Base-by-base conservation (phyloP, 2,888 invertebrate species). In the Drosophila neotestacea region DNA sequence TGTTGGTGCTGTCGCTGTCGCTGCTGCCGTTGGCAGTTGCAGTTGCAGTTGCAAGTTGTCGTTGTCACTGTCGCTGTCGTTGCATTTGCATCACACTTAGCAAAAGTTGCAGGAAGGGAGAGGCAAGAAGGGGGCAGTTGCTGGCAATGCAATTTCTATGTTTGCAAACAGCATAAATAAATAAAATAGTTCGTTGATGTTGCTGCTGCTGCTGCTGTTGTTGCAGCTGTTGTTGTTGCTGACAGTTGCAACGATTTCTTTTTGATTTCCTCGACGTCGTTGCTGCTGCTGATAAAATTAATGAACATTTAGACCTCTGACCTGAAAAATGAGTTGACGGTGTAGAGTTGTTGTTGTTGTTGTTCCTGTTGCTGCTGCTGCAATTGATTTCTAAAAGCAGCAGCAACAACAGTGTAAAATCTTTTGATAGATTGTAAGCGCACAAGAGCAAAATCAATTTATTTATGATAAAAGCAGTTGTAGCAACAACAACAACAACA, bases 291-390 rank as follows among this genome's bases (percentile, higher is more conserved):
- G 84, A 83, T 83, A 77, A 81, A 79, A 83, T 83, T 87, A 87
- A 83, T 83, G 83, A 87, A 85, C 82, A 79, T 85, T 77, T 66
- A 73, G 79, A 71, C 61, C 81, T 79, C 44, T 79, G 79, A 79
- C 77, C 79, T 87, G 66, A 72, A 79, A 76, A 81, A 75, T 61
- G 46, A 68, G 65, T 56, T 68, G 55, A 22, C 64, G 22, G 30
- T 52, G 47, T 7, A 39, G 52, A 11, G 62, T 16, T 58, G 61
- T 16, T 62, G 54, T 28, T 47, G 42, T 22, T 50, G 30, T 6
- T 42, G 60, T 34, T 54, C 6, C 7, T 30, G 32, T 13, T 47
- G 54, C 36, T 67, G 69, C 4, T 56, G 62, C 48, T 67, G 60
- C 70, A 63, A 78, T 73, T 77, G 75, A 77, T 79, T 67, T 73